phyloP scores from a whole-genome alignment of 1,140 invertebrate species.

The Drosophila willistoni region DNA sequence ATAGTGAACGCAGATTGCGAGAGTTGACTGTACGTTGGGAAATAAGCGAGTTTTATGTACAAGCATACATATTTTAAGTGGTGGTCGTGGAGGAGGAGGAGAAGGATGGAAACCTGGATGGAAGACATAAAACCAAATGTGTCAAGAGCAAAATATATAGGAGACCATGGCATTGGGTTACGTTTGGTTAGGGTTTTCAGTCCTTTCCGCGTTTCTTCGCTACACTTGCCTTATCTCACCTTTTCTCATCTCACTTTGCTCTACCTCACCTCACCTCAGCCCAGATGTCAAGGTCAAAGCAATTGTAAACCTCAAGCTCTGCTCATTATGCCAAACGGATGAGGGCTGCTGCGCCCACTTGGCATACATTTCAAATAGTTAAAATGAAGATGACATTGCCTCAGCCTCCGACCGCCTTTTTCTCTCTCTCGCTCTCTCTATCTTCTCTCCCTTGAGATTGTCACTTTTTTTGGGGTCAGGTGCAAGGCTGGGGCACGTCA shows the following conservation, averaged over 20 bases:
- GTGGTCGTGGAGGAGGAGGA: constrained; percentile 40
- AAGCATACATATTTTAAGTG: constrained; percentile 59
- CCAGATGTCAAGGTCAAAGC: constrained; percentile 62
- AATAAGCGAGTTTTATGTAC: constrained; percentile 45
- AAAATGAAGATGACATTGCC: constrained; percentile 39
- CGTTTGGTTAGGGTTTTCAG: neutral
- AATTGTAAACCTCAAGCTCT: constrained; percentile 62
- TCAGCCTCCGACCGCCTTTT: neutral
- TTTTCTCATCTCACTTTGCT: neutral
- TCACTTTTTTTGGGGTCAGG: constrained; percentile 39
- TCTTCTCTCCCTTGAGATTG: neutral
- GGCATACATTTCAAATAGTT: constrained; percentile 64
- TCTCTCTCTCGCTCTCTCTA: neutral
- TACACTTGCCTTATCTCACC: neutral
- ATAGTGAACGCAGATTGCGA: constrained; percentile 9
- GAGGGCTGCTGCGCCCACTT: constrained; percentile 48
- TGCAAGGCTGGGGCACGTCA: constrained; percentile 35
- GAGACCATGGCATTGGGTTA: neutral
- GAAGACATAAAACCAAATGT: constrained; percentile 58
- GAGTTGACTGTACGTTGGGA: constrained; percentile 22
- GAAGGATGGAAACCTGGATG: constrained; percentile 51
- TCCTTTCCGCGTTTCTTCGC: neutral
- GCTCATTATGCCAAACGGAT: constrained; percentile 77
- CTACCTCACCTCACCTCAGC: neutral
- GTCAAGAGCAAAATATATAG: constrained; percentile 1